A percentile compares a stretch with the other conserved stretches of the same genome.
Evolutionary conservation across 2,888 invertebrate species (phyloP).

Genomic region (Athrips mouffetella): DNA sequence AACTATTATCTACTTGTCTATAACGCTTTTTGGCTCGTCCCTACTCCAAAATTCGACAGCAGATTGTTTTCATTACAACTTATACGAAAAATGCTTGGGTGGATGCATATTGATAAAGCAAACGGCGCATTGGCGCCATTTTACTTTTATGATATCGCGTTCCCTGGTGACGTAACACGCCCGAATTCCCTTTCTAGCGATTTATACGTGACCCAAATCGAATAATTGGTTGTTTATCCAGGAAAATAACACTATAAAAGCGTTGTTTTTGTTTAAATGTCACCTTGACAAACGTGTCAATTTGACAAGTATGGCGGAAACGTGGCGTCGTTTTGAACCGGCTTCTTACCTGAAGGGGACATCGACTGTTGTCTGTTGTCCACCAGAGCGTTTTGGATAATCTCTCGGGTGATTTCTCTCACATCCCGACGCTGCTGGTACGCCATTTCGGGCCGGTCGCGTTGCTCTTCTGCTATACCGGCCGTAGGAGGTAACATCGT

Average conservation of each 20-base stretch:
- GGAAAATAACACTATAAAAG: constrained; percentile 44
- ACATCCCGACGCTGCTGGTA: constrained; percentile 71
- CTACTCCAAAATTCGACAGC: too few species aligned
- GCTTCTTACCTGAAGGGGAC: constrained; percentile 69
- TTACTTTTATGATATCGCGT: constrained; percentile 61
- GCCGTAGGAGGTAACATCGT: constrained; percentile 75
- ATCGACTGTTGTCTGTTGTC: constrained; percentile 63
- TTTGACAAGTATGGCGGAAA: constrained; percentile 77
- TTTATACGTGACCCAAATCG: constrained; percentile 25
- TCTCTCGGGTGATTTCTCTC: constrained; percentile 67
- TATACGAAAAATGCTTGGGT: background rate
- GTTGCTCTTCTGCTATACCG: constrained; percentile 69
- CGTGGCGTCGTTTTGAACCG: constrained; percentile 72
- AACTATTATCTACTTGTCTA: too few species aligned
- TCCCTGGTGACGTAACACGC: constrained; percentile 67
- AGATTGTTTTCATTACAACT: too few species aligned
- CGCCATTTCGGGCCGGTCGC: constrained; percentile 72
- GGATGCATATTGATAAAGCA: constrained; percentile 23
- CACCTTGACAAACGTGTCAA: constrained; percentile 73
- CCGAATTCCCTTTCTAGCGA: constrained; percentile 39
- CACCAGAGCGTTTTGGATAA: constrained; percentile 67
- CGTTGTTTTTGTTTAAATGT: constrained; percentile 73
- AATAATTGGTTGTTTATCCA: constrained; percentile 34
- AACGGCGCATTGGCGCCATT: constrained; percentile 71
- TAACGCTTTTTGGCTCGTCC: too few species aligned